Conservation (phyloP, 2,797 vertebrate genomes). For the Gambusia yucatana region DNA sequence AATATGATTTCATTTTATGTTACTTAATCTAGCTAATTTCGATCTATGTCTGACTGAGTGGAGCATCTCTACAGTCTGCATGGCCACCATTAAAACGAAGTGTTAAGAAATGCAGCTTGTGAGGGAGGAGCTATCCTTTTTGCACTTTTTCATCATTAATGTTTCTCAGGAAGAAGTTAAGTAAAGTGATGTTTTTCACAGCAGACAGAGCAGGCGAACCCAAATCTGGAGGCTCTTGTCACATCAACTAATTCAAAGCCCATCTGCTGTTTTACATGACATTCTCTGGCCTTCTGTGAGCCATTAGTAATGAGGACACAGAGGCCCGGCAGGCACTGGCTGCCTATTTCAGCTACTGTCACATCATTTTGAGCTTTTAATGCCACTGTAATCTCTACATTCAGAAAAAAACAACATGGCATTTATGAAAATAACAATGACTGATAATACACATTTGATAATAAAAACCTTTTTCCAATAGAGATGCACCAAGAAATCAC, state of each 20-base stretch:
- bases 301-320: constrained; percentile 62
- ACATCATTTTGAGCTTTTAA: constrained; percentile 18
- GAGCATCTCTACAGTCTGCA: not conserved
- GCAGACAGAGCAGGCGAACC: constrained; percentile 16
- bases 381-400: not conserved
- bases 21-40: not conserved
- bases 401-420: not conserved
- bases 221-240: constrained; percentile 38
- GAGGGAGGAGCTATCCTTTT: not conserved
- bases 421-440: constrained; percentile 8
- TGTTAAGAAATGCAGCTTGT: not conserved
- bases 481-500: not conserved
- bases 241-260: constrained; percentile 51
- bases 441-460: not conserved
- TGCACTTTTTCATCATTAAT: not conserved
- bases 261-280: constrained; percentile 67
- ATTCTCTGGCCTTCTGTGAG: constrained; percentile 59
- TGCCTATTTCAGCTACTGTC: constrained; percentile 31
- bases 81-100: not conserved
- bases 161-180: not conserved
- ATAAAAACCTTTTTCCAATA: not conserved
- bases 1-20: not conserved
- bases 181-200: constrained; percentile 2
- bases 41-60: not conserved
- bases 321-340: constrained; percentile 44